These are phyloP conservation scores for Lepidocolaptes lacrymiger DNA, from an alignment of 2,797 vertebrate species.

Conservation along the genomic window DNA sequence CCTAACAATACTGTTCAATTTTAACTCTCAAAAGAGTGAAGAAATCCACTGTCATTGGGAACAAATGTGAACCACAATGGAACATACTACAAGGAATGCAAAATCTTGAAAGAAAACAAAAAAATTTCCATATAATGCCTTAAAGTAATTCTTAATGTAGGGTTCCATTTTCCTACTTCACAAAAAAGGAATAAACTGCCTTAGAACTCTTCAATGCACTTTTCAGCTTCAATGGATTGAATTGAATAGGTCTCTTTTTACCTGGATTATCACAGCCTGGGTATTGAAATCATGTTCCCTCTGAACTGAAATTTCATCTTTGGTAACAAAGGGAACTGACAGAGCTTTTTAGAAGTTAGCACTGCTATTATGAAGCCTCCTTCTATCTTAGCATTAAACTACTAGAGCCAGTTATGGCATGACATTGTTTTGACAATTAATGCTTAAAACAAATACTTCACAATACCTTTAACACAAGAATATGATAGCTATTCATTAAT, in stretches of 20 bases:
- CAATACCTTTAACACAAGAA: background rate
- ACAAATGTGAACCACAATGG: background rate
- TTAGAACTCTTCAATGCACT: background rate
- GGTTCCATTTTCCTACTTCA: background rate
- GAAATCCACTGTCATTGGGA: background rate
- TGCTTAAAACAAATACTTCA: background rate
- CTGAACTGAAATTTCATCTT: constrained; percentile 18
- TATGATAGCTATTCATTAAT: background rate
- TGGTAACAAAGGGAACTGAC: background rate
- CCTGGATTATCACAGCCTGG: background rate
- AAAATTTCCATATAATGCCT: background rate
- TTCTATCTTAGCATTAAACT: background rate
- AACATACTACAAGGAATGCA: background rate
- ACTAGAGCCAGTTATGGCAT: background rate
- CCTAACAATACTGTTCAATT: background rate
- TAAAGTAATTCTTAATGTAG: background rate
- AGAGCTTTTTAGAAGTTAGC: background rate
- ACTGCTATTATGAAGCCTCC: background rate
- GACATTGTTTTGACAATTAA: background rate
- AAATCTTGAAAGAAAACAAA: background rate
- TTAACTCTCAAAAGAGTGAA: background rate
- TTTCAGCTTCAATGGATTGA: background rate
- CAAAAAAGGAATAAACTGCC: background rate
- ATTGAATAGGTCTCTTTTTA: constrained; percentile 4
- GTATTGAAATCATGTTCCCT: constrained; percentile 12